Evolutionary conservation across 2,113 vertebrate species (phyloP).

Genomic region (Arizona elegans): DNA sequence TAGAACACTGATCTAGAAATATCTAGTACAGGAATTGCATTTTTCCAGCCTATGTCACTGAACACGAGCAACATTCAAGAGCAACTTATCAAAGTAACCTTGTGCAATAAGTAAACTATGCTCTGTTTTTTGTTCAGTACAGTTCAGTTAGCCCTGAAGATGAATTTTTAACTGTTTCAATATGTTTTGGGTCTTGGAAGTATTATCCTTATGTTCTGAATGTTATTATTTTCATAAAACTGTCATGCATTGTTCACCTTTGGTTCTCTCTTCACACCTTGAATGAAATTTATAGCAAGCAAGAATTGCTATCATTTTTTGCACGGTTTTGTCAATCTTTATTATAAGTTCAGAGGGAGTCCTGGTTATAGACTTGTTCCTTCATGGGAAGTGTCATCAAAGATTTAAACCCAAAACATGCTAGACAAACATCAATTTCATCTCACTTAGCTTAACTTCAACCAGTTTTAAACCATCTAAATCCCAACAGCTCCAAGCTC

Average conservation of each 20-base stretch:
- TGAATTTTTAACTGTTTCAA: slow-evolving; percentile 56
- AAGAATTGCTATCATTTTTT: slow-evolving; percentile 1
- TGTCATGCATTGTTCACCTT: slow-evolving; percentile 44
- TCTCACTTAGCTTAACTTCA: not conserved
- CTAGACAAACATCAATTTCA: not conserved
- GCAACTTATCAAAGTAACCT: slow-evolving; percentile 33
- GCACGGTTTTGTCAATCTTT: not conserved
- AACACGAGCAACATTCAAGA: slow-evolving; percentile 14
- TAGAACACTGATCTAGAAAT: not conserved
- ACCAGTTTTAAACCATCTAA: not conserved
- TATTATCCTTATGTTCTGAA: slow-evolving; percentile 50
- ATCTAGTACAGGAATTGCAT: not conserved
- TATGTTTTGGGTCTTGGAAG: slow-evolving; percentile 54
- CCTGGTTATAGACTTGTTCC: not conserved
- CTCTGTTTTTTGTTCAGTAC: slow-evolving; percentile 31
- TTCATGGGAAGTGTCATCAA: not conserved
- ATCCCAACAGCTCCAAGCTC: not conserved
- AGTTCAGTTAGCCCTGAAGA: slow-evolving; percentile 53
- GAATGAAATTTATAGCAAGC: slow-evolving; percentile 57
- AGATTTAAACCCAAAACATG: not conserved
- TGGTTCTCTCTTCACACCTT: slow-evolving; percentile 61
- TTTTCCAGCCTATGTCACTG: not conserved
- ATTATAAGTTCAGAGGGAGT: not conserved
- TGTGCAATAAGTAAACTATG: slow-evolving; percentile 53
- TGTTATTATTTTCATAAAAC: slow-evolving; percentile 52